Percentiles rank a stretch among this genome's conserved stretches.
Evolutionary conservation across 2,113 vertebrate species (phyloP).

Genomic region (Motacilla alba): DNA sequence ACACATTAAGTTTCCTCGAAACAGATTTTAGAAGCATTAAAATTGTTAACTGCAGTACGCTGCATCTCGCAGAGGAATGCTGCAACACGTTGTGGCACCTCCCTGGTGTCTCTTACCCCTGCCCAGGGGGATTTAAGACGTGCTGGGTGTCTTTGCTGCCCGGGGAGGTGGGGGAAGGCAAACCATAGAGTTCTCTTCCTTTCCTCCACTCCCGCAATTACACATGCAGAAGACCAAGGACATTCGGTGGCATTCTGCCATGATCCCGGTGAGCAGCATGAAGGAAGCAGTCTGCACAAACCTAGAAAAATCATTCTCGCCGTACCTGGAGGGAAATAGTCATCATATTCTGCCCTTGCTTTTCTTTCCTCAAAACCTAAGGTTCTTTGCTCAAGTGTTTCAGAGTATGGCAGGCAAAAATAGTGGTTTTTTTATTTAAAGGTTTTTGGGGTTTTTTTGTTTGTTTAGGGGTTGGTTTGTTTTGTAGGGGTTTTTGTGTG

Average conservation of each 20-base stretch:
- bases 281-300: neutral
- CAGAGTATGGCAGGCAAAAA: neutral
- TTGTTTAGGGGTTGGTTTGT: too few relatives aligned
- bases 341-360: accelerated
- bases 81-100: neutral
- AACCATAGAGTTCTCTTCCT: accelerated
- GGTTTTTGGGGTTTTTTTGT: too few relatives aligned
- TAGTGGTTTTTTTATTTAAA: too few relatives aligned
- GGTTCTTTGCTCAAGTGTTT: neutral
- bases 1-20: accelerated
- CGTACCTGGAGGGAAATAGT: too few relatives aligned
- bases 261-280: neutral
- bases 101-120: accelerated
- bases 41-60: accelerated
- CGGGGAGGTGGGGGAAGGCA: accelerated
- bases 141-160: neutral
- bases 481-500: too few relatives aligned
- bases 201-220: accelerated
- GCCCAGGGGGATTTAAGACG: neutral
- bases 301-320: accelerated
- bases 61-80: neutral
- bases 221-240: neutral
- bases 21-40: accelerated
- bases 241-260: neutral
- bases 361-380: neutral